Evolutionary conservation across 2,797 vertebrate species (phyloP), one percentile per base, ranked within the genome.

Genomic region (Phrynocephalus vlangalii): DNA sequence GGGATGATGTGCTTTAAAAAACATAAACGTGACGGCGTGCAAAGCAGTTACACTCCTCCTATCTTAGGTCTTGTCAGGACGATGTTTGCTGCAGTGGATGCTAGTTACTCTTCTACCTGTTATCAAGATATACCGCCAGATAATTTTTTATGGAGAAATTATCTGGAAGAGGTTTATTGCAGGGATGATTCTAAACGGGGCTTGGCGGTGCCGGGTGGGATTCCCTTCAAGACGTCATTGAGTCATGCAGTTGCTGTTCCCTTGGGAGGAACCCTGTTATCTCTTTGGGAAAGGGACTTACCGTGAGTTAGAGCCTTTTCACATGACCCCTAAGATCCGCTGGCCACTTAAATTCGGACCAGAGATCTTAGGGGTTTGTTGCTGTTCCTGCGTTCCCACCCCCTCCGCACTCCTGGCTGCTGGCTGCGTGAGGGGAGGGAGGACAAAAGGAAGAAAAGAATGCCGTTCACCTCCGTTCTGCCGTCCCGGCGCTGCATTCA

Each of bases 171-270:
- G 5, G 78, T 82, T 71, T 80, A 18, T 60, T 68, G 82, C 80
- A 0, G 9, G 7, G 5, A 71, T 2, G 20, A n/a, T 9, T n/a
- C n/a, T 8, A 38, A 33, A 0, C 13, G 24, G 48, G 30, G 86
- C 75, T 66, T 68, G 56, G 60, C 44, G 1, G 16, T 77, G 5
- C 26, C 13, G 0, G 1, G 52, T 67, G 15, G 68, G 24, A 11
- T 78, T 63, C 82, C 52, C 85, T 76, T 3, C 1, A 16, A 30
- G n/a, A 20, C 3, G 3, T 79, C 3, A 5, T 79, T 48, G 18
- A 56, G 50, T 70, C 44, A n/a, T 28, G 30, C 11, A 30, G 10
- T 10, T 50, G 72, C 73, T 67, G 6, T 3, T 13, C 13, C 60
- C 50, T 16, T 13, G 33, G 13, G 48, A 52, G 6, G 5, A 38